Base-by-base conservation (phyloP, 2,888 invertebrate genomes). In the Cinara cedri region DNA sequence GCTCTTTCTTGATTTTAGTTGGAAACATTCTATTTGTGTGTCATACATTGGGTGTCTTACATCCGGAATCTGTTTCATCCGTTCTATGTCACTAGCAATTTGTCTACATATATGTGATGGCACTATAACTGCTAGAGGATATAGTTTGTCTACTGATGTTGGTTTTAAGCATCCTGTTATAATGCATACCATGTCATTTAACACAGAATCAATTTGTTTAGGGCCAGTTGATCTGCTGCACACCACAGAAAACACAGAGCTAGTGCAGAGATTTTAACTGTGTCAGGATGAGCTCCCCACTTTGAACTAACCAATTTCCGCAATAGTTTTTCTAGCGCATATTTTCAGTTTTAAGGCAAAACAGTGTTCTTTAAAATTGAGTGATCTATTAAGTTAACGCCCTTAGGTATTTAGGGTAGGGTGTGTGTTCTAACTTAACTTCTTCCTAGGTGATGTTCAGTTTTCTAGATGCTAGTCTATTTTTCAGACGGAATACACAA, bases 71-170 rank as follows among this genome's bases (percentile, higher is more conserved):
- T 80, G 68, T 60, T 75, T 71, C 65, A n/a, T 76, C 57, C 76
- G 46, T 76, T 81, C 81, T 63, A 80, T 62, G 49, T 80, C 68
- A 54, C 57, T 74, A 14, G 74, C 68, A 44, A 81, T 80, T 55
- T 70, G 44, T 74, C 75, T 75, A 9, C 81, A 74, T 19, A 54
- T 54, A 54, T 54, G 19, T 54, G 54, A 19, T 54, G 54, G 54
- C 4, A 21, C 55, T 21, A 34, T 19, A 9, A n/a, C 55, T 55
- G 55, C 55, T 21, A 55, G 55, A 21, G 21, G 71, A 24, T 81
- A 80, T 44, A 80, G 42, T 65, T 81, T 81, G 46, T 82, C 72
- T n/a, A 81, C 71, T 60, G 75, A 75, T 60, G 82, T 82, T 70
- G 80, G 82, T 65, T 76, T 81, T 57, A 82, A 51, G 65, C 74